Base-by-base conservation (phyloP, 1,140 invertebrate species). In the Dolichoris vasculosae region DNA sequence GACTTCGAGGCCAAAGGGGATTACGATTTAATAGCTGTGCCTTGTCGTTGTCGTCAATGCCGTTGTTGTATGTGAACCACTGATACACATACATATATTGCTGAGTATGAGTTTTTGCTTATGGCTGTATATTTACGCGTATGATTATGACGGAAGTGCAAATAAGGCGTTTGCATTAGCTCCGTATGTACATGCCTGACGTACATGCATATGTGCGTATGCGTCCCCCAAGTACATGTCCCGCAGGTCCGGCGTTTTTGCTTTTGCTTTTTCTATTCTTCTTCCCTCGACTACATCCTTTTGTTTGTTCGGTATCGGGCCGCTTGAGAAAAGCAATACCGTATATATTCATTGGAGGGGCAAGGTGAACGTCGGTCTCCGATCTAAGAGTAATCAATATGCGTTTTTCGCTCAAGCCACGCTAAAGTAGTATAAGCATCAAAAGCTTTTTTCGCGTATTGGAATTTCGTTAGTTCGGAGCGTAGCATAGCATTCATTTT, bases 111-210 rank as follows among this genome's bases (percentile, higher is more conserved):
- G 35, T 13, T 43, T 75, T 26, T 26, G 40, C 15, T 32, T 17
- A 69, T 43, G 23, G 17, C 35, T 15, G 38, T 75, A 85, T 87
- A 87, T 85, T 84, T 87, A 84, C 82, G 86, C 86, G 83, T 26
- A 71, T 87, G 88, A 90, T 91, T 90, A 90, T 89, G 87, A 86
- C 82, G 85, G 87, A 86, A 88, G 88, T 81, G 88, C 88, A 90
- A 90, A 91, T 90, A 90, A 86, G 87, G 80, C 86, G 84, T 82
- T 82, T 51, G 80, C 46, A 71, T 71, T 35, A 67, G 67, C 46
- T 64, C 46, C 63, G 46, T 30, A 30, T 15, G 13, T n/a, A n/a
- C n/a, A n/a, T n/a, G n/a, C n/a, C n/a, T n/a, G 23, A 26, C 20
- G 2, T 1, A 35, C 69, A 1, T 9, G 32, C 11, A 35, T 13